Evolutionary conservation across 2,888 invertebrate species (phyloP).

Genomic region (Acanthosoma haemorrhoidale): DNA sequence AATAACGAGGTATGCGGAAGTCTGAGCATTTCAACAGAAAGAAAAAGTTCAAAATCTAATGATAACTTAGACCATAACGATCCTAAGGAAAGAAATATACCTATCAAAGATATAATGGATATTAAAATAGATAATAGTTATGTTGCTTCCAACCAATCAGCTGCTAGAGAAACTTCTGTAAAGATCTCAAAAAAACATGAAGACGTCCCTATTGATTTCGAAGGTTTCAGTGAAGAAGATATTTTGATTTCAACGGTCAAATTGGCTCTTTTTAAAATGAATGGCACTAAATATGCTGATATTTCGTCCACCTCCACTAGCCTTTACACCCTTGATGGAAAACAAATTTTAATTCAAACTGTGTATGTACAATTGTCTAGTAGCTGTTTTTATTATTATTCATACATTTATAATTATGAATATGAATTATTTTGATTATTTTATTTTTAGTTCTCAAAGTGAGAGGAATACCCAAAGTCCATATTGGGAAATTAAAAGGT

Average conservation of each 20-base stretch:
- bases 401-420: background rate
- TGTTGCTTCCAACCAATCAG: background rate
- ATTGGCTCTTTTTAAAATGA: background rate
- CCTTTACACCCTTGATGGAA: background rate
- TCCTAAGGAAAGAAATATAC: too few relatives aligned
- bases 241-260: background rate
- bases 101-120: too few relatives aligned
- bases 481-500: background rate
- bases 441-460: background rate
- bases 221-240: background rate
- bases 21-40: too few relatives aligned
- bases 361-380: background rate
- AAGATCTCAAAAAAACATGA: background rate
- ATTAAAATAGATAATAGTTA: too few relatives aligned
- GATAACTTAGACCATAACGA: too few relatives aligned
- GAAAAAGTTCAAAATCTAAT: too few relatives aligned
- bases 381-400: background rate
- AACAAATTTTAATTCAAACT: background rate
- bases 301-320: background rate
- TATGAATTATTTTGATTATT: background rate
- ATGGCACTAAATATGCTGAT: background rate
- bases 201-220: background rate
- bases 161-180: background rate
- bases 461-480: background rate
- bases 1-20: too few relatives aligned